Conservation (phyloP, 2,888 invertebrate genomes). For the Caenorhabditis panamensis region DNA sequence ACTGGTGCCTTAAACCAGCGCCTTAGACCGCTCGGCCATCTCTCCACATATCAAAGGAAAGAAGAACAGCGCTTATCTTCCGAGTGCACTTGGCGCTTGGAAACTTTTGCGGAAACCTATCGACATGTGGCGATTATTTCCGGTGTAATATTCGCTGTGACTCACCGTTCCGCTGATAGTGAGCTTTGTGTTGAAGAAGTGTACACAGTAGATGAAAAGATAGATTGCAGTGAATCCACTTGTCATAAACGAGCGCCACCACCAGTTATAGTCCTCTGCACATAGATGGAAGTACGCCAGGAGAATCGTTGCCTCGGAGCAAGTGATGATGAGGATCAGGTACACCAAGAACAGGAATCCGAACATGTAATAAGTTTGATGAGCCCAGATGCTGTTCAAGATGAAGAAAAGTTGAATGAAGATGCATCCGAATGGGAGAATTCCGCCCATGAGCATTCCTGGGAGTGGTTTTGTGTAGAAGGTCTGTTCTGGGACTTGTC, state of each 20-base stretch:
- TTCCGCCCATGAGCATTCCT: slow-evolving; percentile 96
- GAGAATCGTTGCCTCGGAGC: slow-evolving; percentile 98
- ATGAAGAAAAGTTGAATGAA: slow-evolving; percentile 99
- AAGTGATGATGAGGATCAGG: slow-evolving; percentile 96
- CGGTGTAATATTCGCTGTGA: neutral
- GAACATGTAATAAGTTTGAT: slow-evolving; percentile 99
- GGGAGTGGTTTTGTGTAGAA: slow-evolving; percentile 94
- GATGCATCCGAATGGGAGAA: slow-evolving; percentile 97
- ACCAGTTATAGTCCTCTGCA: slow-evolving; percentile 99
- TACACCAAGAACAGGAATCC: slow-evolving; percentile 98
- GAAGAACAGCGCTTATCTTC: no score
- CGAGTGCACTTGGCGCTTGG: no score
- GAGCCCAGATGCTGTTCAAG: slow-evolving; percentile 94
- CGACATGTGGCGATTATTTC: no score
- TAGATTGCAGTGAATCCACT: slow-evolving; percentile 97
- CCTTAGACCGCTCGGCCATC: slow-evolving; percentile 91
- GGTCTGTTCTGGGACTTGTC: slow-evolving; percentile 98
- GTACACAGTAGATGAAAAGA: slow-evolving; percentile 96
- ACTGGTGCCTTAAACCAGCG: slow-evolving; percentile 93
- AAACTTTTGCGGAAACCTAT: no score
- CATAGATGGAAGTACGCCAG: slow-evolving; percentile 99
- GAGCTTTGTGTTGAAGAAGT: slow-evolving; percentile 96
- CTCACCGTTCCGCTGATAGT: slow-evolving; percentile 89
- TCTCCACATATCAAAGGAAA: no score
- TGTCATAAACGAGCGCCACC: slow-evolving; percentile 97